phyloP scores from a whole-genome alignment of 1,140 invertebrate species.

The Parasteatoda tepidariorum region DNA sequence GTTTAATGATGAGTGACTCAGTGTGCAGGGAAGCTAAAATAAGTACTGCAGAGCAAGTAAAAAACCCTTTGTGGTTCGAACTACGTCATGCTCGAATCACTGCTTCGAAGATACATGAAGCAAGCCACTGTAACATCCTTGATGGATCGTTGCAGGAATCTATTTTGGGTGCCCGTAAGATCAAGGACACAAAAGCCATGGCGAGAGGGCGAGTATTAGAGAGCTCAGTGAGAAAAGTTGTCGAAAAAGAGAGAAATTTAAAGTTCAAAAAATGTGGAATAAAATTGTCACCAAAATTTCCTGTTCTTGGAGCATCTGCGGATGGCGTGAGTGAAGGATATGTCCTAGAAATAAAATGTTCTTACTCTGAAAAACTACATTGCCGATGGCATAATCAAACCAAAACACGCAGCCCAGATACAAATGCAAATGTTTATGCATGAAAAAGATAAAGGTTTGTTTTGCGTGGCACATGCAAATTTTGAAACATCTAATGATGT shows the following conservation, averaged over 20 bases:
- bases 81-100: background rate
- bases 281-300: background rate
- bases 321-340: background rate
- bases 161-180: background rate
- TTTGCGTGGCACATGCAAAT: background rate
- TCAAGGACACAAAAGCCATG: background rate
- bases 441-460: background rate
- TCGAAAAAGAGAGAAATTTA: background rate
- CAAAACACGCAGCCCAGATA: background rate
- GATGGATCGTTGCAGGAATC: background rate
- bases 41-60: background rate
- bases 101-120: conserved; percentile 10
- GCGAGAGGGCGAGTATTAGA: background rate
- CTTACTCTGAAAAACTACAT: conserved; percentile 4
- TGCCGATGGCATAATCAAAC: background rate
- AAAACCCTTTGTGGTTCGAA: background rate
- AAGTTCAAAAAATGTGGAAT: background rate
- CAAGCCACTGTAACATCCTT: conserved; percentile 1
- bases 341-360: conserved; percentile 27
- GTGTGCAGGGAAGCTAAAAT: background rate
- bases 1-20: background rate
- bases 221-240: background rate
- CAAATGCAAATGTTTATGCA: background rate
- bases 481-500: background rate
- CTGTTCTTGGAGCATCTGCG: background rate